Evolutionary conservation across 2,888 invertebrate species (phyloP).

Genomic region (Polydrusus tereticollis): DNA sequence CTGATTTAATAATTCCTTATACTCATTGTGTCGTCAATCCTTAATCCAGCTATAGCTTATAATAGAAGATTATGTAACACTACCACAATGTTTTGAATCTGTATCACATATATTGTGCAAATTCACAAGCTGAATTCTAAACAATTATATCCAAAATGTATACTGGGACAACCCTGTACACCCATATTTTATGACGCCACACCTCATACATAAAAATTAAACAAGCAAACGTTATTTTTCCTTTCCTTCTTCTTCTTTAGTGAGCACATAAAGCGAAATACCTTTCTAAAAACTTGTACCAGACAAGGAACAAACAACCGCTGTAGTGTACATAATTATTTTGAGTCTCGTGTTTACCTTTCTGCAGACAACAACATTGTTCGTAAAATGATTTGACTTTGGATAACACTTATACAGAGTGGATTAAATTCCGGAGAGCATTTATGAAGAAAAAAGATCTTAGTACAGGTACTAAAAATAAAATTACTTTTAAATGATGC

Average conservation of each 20-base stretch:
- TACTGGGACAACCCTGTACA: not conserved
- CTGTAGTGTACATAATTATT: slow-evolving; percentile 39
- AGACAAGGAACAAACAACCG: slow-evolving; percentile 45
- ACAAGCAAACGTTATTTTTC: slow-evolving; percentile 5
- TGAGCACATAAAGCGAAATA: slow-evolving; percentile 22
- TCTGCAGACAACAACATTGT: slow-evolving; percentile 31
- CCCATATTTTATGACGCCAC: not conserved
- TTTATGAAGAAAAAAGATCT: no score
- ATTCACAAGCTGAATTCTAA: not conserved
- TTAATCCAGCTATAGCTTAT: no score
- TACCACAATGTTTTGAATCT: no score
- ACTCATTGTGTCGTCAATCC: no score
- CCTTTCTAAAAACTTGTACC: slow-evolving; percentile 34
- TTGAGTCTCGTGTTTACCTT: slow-evolving; percentile 34
- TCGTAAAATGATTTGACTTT: slow-evolving; percentile 18
- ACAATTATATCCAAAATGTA: not conserved
- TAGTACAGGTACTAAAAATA: not conserved
- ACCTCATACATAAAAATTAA: slow-evolving; percentile 31
- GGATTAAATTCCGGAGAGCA: not conserved
- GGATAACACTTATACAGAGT: not conserved
- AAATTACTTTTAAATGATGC: not conserved
- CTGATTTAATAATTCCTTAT: no score
- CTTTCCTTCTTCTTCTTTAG: slow-evolving; percentile 12
- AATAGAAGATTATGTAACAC: no score
- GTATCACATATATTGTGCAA: no score